Conservation (phyloP, 1,140 invertebrate species). For the Anthonomus grandis region DNA sequence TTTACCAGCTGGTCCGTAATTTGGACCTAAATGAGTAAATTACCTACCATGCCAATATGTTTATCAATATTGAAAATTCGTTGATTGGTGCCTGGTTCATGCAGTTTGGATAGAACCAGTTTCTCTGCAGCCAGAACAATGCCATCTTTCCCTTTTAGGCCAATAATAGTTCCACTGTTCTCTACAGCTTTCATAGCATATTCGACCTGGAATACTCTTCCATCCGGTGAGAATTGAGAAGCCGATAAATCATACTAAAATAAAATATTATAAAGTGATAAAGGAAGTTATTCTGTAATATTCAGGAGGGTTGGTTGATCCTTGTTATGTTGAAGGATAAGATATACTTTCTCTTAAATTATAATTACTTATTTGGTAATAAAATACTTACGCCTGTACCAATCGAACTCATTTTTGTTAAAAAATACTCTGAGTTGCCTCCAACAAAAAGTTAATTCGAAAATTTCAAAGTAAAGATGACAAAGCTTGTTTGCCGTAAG, state of each 20-base stretch:
- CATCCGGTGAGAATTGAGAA: conserved; percentile 99
- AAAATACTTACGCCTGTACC: conserved; percentile 22
- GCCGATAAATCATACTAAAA: conserved; percentile 96
- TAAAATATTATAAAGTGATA: neutral
- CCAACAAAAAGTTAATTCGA: no score
- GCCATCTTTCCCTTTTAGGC: conserved; percentile 91
- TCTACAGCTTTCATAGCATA: conserved; percentile 99
- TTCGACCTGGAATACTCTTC: conserved; percentile 98
- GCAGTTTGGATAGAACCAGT: conserved; percentile 93
- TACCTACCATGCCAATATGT: conserved; percentile 95
- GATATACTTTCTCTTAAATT: no score
- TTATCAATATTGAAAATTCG: conserved; percentile 92
- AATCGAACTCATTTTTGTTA: conserved; percentile 23
- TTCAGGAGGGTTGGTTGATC: no score
- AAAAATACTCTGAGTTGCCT: no score
- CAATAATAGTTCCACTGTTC: conserved; percentile 96
- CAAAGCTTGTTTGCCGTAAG: conserved; percentile 13
- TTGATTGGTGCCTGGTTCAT: conserved; percentile 90
- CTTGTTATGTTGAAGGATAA: no score
- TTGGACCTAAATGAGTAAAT: no score
- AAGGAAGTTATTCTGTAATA: no score
- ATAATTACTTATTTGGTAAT: neutral
- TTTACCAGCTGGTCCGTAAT: neutral
- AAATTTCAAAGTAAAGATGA: conserved; percentile 3
- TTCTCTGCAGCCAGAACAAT: conserved; percentile 98